Percentiles rank a stretch among this genome's conserved stretches.
Evolutionary conservation across 2,113 vertebrate genomes (phyloP).

Genomic region (Ifrita kowaldi): DNA sequence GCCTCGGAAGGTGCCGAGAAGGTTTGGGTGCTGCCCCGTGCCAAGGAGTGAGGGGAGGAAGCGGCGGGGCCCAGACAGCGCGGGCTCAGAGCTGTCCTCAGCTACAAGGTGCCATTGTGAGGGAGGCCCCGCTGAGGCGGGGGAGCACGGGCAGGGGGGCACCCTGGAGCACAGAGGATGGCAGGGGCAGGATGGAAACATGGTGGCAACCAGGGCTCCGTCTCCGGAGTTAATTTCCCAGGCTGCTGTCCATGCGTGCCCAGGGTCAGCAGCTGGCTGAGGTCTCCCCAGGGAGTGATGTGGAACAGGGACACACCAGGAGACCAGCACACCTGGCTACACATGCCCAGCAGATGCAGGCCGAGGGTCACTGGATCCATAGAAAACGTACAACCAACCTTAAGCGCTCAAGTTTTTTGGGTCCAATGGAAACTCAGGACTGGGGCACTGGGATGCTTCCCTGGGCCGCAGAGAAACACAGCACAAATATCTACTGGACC

Average conservation of each 20-base stretch:
- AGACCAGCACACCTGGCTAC: not conserved
- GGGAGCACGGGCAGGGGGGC: not conserved
- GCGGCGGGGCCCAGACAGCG: not conserved
- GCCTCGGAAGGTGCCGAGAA: constrained; percentile 17
- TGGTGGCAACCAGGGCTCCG: not conserved
- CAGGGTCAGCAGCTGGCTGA: not conserved
- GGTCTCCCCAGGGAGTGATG: not conserved
- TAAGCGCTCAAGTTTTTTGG: not conserved
- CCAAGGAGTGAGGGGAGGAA: constrained; percentile 25
- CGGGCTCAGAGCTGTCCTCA: constrained; percentile 10
- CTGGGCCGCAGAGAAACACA: not conserved
- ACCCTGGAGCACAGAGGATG: not conserved
- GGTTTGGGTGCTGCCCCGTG: constrained; percentile 16
- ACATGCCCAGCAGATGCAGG: not conserved
- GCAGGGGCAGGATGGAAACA: not conserved
- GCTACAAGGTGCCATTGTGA: constrained; percentile 48
- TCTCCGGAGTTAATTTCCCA: not conserved
- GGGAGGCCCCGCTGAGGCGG: not conserved
- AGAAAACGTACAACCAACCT: not conserved
- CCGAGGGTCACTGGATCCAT: accelerated
- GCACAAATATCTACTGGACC: not conserved
- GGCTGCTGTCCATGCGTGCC: accelerated
- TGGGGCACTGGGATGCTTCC: not conserved
- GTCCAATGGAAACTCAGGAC: accelerated
- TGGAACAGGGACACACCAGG: not conserved